Percentiles rank a stretch among this genome's conserved stretches.
Evolutionary conservation across 2,797 vertebrate species (phyloP).

Genomic region (Morelia viridis): DNA sequence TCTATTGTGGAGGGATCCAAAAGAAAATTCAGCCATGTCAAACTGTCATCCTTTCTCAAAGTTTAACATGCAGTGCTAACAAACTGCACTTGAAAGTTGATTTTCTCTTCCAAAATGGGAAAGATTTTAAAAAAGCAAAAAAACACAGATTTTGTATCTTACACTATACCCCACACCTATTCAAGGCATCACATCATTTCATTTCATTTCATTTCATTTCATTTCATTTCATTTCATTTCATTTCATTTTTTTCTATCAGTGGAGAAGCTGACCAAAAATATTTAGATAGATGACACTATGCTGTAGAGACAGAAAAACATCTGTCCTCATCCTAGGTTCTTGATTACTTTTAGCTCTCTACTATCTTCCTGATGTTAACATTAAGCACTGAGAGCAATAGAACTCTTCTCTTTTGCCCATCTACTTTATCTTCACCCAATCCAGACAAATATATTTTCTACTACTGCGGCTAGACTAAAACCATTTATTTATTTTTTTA

Average conservation of each 20-base stretch:
- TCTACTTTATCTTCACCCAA: not conserved
- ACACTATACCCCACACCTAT: constrained; percentile 10
- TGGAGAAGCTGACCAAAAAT: constrained; percentile 58
- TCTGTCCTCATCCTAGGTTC: constrained; percentile 64
- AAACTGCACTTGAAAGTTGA: not conserved
- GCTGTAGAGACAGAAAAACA: constrained; percentile 61
- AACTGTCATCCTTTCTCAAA: not conserved
- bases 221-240: constrained; percentile 49
- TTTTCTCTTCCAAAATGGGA: not conserved
- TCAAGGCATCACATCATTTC: constrained; percentile 43
- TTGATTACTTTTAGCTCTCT: constrained; percentile 61
- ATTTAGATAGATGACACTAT: constrained; percentile 66
- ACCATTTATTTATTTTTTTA: not conserved
- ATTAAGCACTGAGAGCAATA: constrained; percentile 35
- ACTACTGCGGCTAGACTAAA: not conserved
- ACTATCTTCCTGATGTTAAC: constrained; percentile 49
- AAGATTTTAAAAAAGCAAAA: too few relatives aligned
- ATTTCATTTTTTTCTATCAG: constrained; percentile 57
- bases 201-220: too few relatives aligned
- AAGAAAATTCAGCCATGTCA: not conserved
- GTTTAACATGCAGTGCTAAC: not conserved
- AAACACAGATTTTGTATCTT: not conserved
- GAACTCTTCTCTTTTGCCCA: not conserved
- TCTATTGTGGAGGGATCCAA: not conserved
- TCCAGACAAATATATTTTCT: not conserved